Evolutionary conservation across 2,797 vertebrate species (phyloP).

Genomic region (Malurus splendens): DNA sequence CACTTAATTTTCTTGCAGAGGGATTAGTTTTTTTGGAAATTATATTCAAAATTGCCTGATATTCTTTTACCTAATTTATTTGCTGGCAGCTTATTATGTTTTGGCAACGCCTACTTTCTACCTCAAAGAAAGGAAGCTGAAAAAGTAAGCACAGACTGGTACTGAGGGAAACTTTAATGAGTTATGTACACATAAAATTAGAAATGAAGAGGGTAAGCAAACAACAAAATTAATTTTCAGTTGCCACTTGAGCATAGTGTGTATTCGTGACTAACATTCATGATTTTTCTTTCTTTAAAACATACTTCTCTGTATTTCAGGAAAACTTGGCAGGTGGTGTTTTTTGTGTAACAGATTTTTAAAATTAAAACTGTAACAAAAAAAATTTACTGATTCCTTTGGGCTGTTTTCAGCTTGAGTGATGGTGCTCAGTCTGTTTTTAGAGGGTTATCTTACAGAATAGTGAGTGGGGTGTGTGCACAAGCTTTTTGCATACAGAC

Average conservation of each 20-base stretch:
- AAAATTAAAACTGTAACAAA: not conserved
- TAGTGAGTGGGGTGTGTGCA: not conserved
- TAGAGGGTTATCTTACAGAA: not conserved
- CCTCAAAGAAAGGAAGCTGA: not conserved
- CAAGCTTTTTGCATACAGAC: not conserved
- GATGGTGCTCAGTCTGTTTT: not conserved
- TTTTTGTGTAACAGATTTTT: not conserved
- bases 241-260: not conserved
- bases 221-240: constrained; percentile 25
- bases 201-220: not conserved
- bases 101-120: not conserved
- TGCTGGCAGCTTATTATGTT: not conserved
- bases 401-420: not conserved
- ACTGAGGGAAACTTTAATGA: constrained; percentile 9
- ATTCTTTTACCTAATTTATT: not conserved
- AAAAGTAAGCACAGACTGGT: not conserved
- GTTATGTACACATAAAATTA: not conserved
- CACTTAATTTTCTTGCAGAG: constrained; percentile 15
- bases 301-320: not conserved
- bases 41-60: not conserved
- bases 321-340: not conserved
- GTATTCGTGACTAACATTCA: not conserved
- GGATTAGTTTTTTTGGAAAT: not conserved
- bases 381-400: not conserved
- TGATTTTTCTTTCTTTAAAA: not conserved